These are phyloP conservation scores for Hozukius guyotensis DNA, from an alignment of 2,797 vertebrate species.

Conservation along the genomic window DNA sequence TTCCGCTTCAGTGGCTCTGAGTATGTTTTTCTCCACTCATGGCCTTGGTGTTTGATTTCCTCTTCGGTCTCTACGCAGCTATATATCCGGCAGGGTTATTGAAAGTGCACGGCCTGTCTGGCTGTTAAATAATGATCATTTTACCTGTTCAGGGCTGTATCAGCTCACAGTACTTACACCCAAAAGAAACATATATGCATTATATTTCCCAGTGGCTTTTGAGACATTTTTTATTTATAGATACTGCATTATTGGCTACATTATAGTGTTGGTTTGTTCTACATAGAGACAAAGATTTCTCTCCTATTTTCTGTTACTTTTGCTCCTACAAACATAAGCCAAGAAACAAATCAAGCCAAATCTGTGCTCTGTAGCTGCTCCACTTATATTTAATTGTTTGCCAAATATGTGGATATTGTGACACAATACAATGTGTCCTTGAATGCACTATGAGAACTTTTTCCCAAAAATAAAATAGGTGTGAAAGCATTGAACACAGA, in stretches of 20 bases:
- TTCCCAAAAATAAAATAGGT: not conserved
- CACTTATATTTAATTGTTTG: not conserved
- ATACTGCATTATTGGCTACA: not conserved
- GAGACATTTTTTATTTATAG: not conserved
- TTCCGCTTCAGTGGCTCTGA: conserved; percentile 51
- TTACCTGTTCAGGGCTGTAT: conserved; percentile 1
- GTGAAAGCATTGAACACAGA: not conserved
- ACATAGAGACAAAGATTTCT: not conserved
- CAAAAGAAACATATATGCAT: not conserved
- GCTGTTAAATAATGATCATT: conserved; percentile 2
- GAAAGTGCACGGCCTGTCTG: conserved; percentile 26
- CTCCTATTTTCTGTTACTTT: not conserved
- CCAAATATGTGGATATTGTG: conserved; percentile 5
- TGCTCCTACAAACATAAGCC: not conserved
- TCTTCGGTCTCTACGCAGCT: conserved; percentile 52
- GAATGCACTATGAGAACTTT: not conserved
- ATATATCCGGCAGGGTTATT: conserved; percentile 51
- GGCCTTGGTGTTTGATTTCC: conserved; percentile 73
- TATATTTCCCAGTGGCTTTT: not conserved
- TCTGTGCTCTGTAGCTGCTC: not conserved
- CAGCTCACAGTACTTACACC: not conserved
- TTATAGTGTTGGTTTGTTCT: not conserved
- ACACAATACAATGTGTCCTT: not conserved
- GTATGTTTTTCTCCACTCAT: conserved; percentile 58
- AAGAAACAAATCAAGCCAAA: not conserved